Percentiles rank a stretch among this genome's conserved stretches.
Conservation (phyloP, 1,140 invertebrate genomes). For the Bombus waltoni region DNA sequence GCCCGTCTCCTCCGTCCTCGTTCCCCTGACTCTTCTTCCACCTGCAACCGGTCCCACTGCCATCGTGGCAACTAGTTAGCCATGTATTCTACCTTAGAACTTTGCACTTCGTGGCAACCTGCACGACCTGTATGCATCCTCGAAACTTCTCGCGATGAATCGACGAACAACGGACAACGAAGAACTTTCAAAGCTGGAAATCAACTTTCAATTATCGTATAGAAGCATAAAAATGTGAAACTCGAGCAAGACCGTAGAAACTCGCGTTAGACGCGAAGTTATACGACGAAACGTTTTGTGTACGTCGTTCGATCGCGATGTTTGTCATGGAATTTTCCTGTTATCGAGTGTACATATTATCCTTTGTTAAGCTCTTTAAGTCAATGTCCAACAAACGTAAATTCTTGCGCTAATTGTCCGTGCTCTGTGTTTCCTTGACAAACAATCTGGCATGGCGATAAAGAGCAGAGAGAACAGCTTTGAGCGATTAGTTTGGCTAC, state of each 20-base stretch:
- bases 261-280: background rate
- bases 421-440: too few relatives aligned
- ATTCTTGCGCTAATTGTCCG: too few relatives aligned
- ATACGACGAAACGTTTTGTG: background rate
- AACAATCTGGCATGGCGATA: background rate
- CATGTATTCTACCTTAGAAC: slow-evolving; percentile 56
- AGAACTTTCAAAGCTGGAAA: background rate
- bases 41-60: background rate
- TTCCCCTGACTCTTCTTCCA: background rate
- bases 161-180: slow-evolving; percentile 49
- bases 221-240: background rate
- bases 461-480: background rate
- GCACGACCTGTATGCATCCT: background rate
- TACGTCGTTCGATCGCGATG: too few relatives aligned
- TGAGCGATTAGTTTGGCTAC: too few relatives aligned
- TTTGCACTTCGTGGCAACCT: slow-evolving; percentile 65
- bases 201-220: slow-evolving; percentile 44
- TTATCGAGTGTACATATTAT: too few relatives aligned
- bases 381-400: too few relatives aligned
- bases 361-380: too few relatives aligned
- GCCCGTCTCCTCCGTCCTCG: background rate
- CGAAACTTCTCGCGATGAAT: slow-evolving; percentile 71
- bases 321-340: too few relatives aligned
- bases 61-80: slow-evolving; percentile 9
- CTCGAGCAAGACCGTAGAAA: background rate